phyloP scores from a whole-genome alignment of 2,888 invertebrate genomes.

The Agrochola circellaris region DNA sequence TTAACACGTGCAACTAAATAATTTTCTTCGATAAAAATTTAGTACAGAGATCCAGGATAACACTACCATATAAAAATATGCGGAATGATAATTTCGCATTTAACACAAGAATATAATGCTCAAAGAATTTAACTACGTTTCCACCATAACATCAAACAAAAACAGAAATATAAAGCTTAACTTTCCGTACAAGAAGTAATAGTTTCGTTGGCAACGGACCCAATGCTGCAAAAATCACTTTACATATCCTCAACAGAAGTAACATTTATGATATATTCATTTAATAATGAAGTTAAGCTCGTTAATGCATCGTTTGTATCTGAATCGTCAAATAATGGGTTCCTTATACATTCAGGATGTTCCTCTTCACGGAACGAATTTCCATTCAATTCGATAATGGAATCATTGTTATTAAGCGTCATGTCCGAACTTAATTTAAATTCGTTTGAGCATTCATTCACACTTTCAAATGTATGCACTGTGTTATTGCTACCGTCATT shows the following conservation, averaged over 20 bases:
- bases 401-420: conserved; percentile 42
- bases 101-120: not conserved
- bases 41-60: no score
- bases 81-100: not conserved
- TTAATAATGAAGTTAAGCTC: conserved; percentile 8
- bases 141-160: not conserved
- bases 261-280: conserved; percentile 18
- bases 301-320: conserved; percentile 35
- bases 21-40: not conserved
- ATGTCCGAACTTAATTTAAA: conserved; percentile 34
- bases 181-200: conserved; percentile 28
- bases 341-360: conserved; percentile 25
- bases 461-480: conserved; percentile 20
- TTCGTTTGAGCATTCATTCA: conserved; percentile 30
- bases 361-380: conserved; percentile 31
- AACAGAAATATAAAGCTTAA: conserved; percentile 22
- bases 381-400: conserved; percentile 52
- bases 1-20: not conserved
- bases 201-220: conserved; percentile 36
- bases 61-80: not conserved
- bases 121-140: not conserved
- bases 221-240: conserved; percentile 43
- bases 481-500: conserved; percentile 15
- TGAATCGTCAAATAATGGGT: conserved; percentile 33
- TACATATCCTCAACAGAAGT: conserved; percentile 34